Base-by-base conservation (phyloP, 2,888 invertebrate genomes). In the Nasonovia ribisnigri region DNA sequence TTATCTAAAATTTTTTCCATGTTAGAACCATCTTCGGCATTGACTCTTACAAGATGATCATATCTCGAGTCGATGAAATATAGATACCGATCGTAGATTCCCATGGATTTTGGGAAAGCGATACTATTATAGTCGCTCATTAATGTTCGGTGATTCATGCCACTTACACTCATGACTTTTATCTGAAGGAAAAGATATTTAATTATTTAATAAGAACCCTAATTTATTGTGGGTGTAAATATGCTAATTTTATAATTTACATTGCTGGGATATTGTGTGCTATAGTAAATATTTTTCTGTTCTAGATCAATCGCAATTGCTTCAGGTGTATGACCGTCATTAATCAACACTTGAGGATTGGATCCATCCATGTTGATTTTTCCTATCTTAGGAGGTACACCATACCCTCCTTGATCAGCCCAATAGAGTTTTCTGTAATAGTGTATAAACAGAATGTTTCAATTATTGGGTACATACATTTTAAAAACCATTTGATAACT, bases 331-430 rank as follows among this genome's bases (percentile, higher is more conserved):
- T 97, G 97, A 20, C 98, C 96, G 84, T 97, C 96, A 92, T 97
- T 97, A 29, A 94, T 90, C 0, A 99, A 96, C 8, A 98, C 97
- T 0, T 97, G 96, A 0, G 99, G 96, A 95, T 97, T 97, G 29
- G 97, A 97, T 0, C 99, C 99, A 95, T 99, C 99, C 98, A 99
- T 98, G 95, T 98, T 98, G 0, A 98, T 98, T 95, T 97, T 97
- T 0, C 97, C 98, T 57, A 99, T 97, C 96, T 99, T 99, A 0
- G 97, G 97, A 0, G 98, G 98, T 0, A 99, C 98, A 3, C 98
- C 98, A 94, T 96, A 97, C 20, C 98, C 99, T 24, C 99, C 99
- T 95, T 98, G 98, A 95, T 99, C 99, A 24, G 99, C 97, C 99
- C 99, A 99, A 96, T 98, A 99, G 54, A 99, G 96, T 96, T 98